Evolutionary conservation across 1,140 invertebrate species (phyloP).

Genomic region (Pseudobourletiella spinata): DNA sequence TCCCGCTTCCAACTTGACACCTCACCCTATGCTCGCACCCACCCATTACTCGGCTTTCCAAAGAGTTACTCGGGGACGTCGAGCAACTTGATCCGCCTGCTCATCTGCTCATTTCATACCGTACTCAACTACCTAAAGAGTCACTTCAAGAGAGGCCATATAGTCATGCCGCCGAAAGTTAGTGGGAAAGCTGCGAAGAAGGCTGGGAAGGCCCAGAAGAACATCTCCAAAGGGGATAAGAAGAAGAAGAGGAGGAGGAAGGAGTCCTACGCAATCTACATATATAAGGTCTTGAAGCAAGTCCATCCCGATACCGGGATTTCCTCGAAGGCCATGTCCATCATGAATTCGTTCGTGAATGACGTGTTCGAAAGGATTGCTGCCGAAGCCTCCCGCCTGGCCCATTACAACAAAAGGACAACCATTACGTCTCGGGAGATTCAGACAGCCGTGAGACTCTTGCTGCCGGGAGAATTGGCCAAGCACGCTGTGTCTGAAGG

Average conservation of each 20-base stretch:
- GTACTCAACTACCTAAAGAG: not conserved
- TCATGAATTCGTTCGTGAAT: conserved; percentile 58
- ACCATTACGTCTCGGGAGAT: too few species aligned
- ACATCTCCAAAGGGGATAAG: too few species aligned
- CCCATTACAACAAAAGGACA: conserved; percentile 62
- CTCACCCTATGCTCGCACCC: not conserved
- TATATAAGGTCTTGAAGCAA: too few species aligned
- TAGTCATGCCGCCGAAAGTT: conserved; percentile 16
- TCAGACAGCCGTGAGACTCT: conserved; percentile 1
- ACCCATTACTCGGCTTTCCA: not conserved
- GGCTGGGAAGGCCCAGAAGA: too few species aligned
- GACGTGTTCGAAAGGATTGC: conserved; percentile 62
- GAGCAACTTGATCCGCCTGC: not conserved
- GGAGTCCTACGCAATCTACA: conserved; percentile 58
- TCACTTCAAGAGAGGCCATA: not conserved
- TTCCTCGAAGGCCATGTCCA: too few species aligned
- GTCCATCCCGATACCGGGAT: too few species aligned
- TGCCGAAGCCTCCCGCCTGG: conserved; percentile 55
- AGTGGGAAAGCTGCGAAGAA: conserved; percentile 37
- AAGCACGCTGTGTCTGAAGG: conserved; percentile 47
- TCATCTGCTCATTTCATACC: not conserved
- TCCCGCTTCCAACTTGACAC: too few species aligned
- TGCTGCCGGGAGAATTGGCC: too few species aligned
- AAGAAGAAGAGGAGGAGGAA: conserved; percentile 51
- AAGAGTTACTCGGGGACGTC: not conserved